A percentile compares a stretch with the other conserved stretches of the same genome.
phyloP scores from a whole-genome alignment of 2,113 vertebrate genomes.

The Macquaria australasica region DNA sequence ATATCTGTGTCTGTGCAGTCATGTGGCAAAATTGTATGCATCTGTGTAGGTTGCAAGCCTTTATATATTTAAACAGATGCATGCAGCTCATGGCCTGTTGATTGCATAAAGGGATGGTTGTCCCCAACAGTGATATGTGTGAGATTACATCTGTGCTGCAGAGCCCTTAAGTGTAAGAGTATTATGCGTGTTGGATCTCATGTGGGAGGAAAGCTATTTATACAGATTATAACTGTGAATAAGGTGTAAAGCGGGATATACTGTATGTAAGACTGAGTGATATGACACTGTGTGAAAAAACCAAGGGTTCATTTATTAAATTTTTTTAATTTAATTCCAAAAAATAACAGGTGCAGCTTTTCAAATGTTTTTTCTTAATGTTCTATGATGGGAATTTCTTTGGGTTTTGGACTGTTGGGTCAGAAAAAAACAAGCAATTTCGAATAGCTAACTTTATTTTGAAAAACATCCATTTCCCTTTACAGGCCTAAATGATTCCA shows the following conservation, averaged over 20 bases:
- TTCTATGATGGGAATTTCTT: too few species aligned
- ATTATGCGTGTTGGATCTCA: slow-evolving; percentile 57
- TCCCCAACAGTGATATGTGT: slow-evolving; percentile 52
- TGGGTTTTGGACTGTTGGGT: neutral
- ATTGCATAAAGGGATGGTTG: slow-evolving; percentile 54
- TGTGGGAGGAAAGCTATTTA: slow-evolving; percentile 69
- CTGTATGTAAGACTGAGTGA: slow-evolving; percentile 10
- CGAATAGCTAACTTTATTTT: neutral
- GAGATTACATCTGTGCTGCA: slow-evolving; percentile 68
- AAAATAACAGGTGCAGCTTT: neutral
- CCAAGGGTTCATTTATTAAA: neutral
- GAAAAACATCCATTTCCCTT: too few species aligned
- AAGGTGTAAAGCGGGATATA: slow-evolving; percentile 28
- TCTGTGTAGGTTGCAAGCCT: neutral
- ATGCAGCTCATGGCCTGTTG: slow-evolving; percentile 33
- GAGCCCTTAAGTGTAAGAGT: slow-evolving; percentile 59
- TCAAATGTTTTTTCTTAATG: neutral
- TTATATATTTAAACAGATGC: slow-evolving; percentile 33
- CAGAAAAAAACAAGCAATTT: neutral
- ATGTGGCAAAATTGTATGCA: neutral
- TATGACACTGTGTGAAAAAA: neutral
- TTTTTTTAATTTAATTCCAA: neutral
- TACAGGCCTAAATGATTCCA: neutral
- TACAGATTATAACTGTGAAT: slow-evolving; percentile 65
- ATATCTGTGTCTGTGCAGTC: slow-evolving; percentile 8